Evolutionary conservation across 2,888 invertebrate genomes (phyloP).

Genomic region (Apotomis capreana): DNA sequence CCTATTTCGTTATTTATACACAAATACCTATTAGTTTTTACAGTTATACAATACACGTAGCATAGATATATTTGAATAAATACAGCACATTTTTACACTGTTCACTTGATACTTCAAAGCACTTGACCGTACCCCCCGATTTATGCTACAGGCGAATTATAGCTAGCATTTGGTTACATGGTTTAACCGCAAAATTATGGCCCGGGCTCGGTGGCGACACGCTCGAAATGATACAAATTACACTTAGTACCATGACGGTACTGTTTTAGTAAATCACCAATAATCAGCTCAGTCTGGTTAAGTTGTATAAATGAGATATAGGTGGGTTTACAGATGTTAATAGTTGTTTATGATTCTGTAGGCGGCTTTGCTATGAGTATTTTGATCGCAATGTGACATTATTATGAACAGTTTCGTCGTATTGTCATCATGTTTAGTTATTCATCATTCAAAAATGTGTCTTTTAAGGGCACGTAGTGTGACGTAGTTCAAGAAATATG

Average conservation of each 20-base stretch:
- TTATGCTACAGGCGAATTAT: not conserved
- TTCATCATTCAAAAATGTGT: no score
- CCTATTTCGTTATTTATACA: no score
- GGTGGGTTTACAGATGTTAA: not conserved
- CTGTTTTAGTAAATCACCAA: constrained; percentile 23
- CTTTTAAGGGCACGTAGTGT: no score
- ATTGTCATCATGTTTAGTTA: no score
- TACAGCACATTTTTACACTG: no score
- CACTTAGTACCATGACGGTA: constrained; percentile 7
- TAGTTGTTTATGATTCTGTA: not conserved
- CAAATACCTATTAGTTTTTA: no score
- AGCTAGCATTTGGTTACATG: constrained; percentile 19
- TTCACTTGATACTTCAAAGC: not conserved
- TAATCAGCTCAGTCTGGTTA: constrained; percentile 15
- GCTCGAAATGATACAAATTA: constrained; percentile 28
- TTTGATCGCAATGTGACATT: no score
- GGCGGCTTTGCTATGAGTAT: not conserved
- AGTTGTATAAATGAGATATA: constrained; percentile 14
- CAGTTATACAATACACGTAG: no score
- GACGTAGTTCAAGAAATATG: no score
- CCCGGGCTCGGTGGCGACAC: constrained; percentile 14
- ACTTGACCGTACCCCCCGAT: not conserved
- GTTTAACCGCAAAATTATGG: constrained; percentile 26
- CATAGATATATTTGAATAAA: no score
- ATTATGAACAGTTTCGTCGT: no score